Evolutionary conservation across 2,797 vertebrate species (phyloP), one percentile per base, ranked within the genome.

Genomic region (Kryptopterus vitreolus): DNA sequence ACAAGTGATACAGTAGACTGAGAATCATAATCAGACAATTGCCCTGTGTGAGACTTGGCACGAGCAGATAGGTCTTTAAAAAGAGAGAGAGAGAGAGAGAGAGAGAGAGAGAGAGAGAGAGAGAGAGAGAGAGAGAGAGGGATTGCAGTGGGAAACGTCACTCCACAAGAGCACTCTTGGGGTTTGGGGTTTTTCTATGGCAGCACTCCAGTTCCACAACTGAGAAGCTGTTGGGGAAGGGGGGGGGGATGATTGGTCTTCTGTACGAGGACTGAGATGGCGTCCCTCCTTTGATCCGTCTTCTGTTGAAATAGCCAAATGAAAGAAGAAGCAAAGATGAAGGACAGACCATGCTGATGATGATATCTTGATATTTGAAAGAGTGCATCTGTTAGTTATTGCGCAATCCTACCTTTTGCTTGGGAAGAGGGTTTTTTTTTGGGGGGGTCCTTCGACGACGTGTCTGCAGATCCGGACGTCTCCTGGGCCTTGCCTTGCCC

Each of bases 401-500:
- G 58, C 77, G 78, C 76, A 74, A 81, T 65, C 61, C 55, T 61
- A 73, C 61, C 78, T 85, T 81, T 80, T 55, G 57, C 66, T 70
- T 82, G 83, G 57, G 58, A 86, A 79, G 81, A 46, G 11, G n/a
- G n/a, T n/a, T n/a, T n/a, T n/a, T n/a, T n/a, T n/a, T n/a, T n/a
- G 33, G 50, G 57, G 4, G 4, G 82, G 73, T 81, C 86, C 65
- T 77, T 79, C 83, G 80, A 76, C 87, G 26, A 81, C 87, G 82
- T 81, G 63, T 52, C 86, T 77, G 68, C 84, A 83, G 65, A 77
- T 55, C 74, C 73, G 15, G 31, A 81, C 76, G 79, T 89, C 92
- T 94, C 93, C 93, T 92, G 92, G 88, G 90, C 88, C 87, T 86
- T 86, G 57, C 63, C 59, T 85, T 86, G 86, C 87, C 89, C 85